Evolutionary conservation across 2,888 invertebrate genomes (phyloP), one percentile per base, ranked within the genome.

Genomic region (Bibio marci): DNA sequence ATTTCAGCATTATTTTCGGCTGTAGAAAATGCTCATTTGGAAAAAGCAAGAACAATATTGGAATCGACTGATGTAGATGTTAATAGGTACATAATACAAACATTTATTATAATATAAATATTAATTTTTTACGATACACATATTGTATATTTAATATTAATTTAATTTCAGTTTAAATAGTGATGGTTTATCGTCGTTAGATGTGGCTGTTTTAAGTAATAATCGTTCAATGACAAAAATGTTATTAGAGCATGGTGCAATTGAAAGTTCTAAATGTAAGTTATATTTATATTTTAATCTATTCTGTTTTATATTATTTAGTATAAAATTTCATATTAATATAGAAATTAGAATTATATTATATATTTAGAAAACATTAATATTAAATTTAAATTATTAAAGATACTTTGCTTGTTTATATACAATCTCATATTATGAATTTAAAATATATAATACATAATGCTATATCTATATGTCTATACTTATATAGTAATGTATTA

Each of bases 21-120:
- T 6, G 88, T 95, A 28, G 95, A 95, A 64, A 87, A 92, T 63
- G 91, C 90, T 38, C 90, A 95, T 59, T 64, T 90, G 52, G 92
- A 92, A 53, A 86, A 88, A 57, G 87, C 90, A 8, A 73, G 82
- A 50, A 82, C 85, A 39, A 90, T 95, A 53, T 66, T 95, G 54
- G 86, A 90, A 54, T 86, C 88, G 19, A 86, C 87, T 2, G 86
- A 87, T 55, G 81, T 92, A 39, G 87, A 95, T 59, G 80, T 95
- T 42, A 94, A 94, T 65, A 86, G 88, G 92, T 91, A 65, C 57
- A 58, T 46, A 18, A 13, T 37, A 19, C 17, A 30, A 31, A n/a
- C 8, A 22, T 30, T 28, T 25, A 15, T 39, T 35, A 34, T 13
- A 22, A 30, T 30, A 30, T 13, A 37, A 14, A n/a, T 34, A 12